phyloP scores from a whole-genome alignment of 2,113 vertebrate species.

The Ursus arctos region DNA sequence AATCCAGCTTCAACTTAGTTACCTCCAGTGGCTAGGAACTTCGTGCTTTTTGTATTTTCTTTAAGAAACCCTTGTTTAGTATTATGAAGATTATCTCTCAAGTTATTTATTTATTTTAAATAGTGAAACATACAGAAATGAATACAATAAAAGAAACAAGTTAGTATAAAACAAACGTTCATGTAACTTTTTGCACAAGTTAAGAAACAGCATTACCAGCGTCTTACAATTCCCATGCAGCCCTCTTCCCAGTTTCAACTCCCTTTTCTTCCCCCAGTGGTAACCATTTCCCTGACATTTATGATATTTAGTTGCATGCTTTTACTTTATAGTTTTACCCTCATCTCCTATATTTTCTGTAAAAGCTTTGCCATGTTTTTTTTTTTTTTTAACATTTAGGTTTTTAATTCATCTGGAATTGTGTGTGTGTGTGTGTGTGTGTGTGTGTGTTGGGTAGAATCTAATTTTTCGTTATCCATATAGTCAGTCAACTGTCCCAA shows the following conservation, averaged over 20 bases:
- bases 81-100: conserved; percentile 27
- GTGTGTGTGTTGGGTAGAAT: neutral
- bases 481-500: neutral
- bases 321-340: conserved; percentile 8
- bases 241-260: neutral
- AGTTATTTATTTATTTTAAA: neutral
- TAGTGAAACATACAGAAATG: neutral
- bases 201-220: neutral
- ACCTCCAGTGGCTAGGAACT: neutral
- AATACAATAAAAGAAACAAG: conserved; percentile 3
- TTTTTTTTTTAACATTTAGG: neutral
- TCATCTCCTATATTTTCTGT: neutral
- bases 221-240: neutral
- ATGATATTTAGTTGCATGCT: neutral
- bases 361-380: conserved; percentile 1
- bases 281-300: neutral
- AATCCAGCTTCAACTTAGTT: neutral
- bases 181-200: conserved; percentile 3
- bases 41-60: conserved; percentile 21
- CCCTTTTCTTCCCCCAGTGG: neutral
- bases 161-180: neutral
- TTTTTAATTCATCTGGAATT: neutral
- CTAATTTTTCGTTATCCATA: neutral
- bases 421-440: neutral
- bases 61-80: neutral